Percentiles rank a stretch among this genome's conserved stretches.
Evolutionary conservation across 1,140 invertebrate genomes (phyloP).

Genomic region (Drosophila orena): DNA sequence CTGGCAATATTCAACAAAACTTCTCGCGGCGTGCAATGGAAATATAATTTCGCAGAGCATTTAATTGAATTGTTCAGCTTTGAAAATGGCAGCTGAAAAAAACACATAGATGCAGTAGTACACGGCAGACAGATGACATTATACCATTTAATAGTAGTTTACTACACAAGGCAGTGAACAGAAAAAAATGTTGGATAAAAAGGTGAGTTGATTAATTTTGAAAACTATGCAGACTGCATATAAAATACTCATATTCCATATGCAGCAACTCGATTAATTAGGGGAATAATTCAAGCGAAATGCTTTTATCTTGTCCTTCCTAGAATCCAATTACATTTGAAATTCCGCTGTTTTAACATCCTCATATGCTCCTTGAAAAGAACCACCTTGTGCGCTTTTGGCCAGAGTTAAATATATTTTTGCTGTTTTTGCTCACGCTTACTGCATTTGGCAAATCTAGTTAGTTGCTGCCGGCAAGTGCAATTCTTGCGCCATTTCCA

Average conservation of each 20-base stretch:
- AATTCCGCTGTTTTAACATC: background rate
- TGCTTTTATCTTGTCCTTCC: background rate
- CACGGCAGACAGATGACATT: constrained; percentile 21
- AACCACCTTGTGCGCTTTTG: background rate
- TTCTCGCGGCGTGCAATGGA: constrained; percentile 47
- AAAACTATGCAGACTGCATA: background rate
- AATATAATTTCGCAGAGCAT: constrained; percentile 57
- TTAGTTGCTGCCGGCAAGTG: constrained; percentile 35
- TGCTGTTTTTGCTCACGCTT: constrained; percentile 30
- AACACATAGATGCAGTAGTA: background rate
- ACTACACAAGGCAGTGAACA: background rate
- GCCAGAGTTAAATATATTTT: constrained; percentile 4
- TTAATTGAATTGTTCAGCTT: constrained; percentile 69
- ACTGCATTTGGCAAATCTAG: constrained; percentile 58
- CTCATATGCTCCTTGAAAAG: background rate
- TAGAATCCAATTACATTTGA: background rate
- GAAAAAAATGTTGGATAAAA: background rate
- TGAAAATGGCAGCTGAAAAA: constrained; percentile 14
- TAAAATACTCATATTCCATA: too few species aligned
- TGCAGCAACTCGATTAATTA: background rate
- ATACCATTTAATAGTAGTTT: constrained; percentile 8
- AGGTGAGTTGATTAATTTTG: background rate
- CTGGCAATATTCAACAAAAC: constrained; percentile 59
- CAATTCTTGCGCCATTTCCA: constrained; percentile 23
- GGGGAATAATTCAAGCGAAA: too few species aligned